phyloP scores from a whole-genome alignment of 1,140 invertebrate species.

The Paraescarpia echinospica region DNA sequence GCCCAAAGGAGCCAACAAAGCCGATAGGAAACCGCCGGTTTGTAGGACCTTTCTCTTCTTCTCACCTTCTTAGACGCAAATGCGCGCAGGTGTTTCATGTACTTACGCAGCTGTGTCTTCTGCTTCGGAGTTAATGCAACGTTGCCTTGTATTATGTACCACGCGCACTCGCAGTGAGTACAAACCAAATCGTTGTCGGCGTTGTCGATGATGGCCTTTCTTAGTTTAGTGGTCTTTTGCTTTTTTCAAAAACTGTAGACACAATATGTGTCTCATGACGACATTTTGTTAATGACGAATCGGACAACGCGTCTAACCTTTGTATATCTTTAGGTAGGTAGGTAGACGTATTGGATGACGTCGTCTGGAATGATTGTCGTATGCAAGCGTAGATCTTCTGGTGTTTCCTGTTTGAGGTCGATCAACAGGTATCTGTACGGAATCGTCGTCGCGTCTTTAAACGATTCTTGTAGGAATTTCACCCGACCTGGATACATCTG shows the following conservation, averaged over 20 bases:
- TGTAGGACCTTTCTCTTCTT: not conserved
- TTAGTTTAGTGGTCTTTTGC: not conserved
- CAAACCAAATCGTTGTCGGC: not conserved
- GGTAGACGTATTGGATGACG: not conserved
- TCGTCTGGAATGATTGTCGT: not conserved
- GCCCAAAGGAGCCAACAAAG: not conserved
- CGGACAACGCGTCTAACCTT: not conserved
- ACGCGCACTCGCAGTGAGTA: not conserved
- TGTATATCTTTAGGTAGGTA: constrained; percentile 3
- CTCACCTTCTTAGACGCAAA: not conserved
- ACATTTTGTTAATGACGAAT: not conserved
- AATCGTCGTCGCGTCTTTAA: not conserved
- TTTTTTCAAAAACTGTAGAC: not conserved
- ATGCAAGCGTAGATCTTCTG: not conserved
- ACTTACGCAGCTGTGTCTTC: not conserved
- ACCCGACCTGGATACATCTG: constrained; percentile 12
- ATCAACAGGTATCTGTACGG: constrained; percentile 10
- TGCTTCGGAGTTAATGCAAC: not conserved
- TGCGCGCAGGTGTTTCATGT: not conserved
- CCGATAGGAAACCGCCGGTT: not conserved
- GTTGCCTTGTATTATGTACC: not conserved
- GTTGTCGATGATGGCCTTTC: not conserved
- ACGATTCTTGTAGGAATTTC: constrained; percentile 7
- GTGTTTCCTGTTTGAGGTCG: constrained; percentile 8
- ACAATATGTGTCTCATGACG: not conserved